Percentiles rank a stretch among this genome's conserved stretches.
phyloP scores from a whole-genome alignment of 2,113 vertebrate genomes.

The Pedetes capensis region DNA sequence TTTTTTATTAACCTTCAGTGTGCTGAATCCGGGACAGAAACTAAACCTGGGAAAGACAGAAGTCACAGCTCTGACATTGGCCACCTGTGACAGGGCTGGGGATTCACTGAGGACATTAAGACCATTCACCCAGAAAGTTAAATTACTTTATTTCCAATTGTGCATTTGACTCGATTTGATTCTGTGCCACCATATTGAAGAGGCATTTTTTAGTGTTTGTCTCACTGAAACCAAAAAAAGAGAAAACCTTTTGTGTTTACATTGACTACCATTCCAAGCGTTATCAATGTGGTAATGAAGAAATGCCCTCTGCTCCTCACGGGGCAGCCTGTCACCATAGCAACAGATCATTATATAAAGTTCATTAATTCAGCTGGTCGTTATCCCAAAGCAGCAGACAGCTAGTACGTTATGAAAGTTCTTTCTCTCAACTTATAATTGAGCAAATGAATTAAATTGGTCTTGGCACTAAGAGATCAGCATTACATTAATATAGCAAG shows the following conservation, averaged over 20 bases:
- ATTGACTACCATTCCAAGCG: background rate
- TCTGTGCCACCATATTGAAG: background rate
- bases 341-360: slow-evolving; percentile 61
- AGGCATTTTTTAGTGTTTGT: background rate
- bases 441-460: slow-evolving; percentile 46
- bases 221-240: background rate
- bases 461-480: background rate
- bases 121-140: background rate
- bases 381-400: slow-evolving; percentile 57
- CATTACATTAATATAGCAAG: background rate
- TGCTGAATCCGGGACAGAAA: background rate
- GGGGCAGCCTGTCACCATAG: slow-evolving; percentile 35
- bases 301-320: background rate
- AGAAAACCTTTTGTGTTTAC: slow-evolving; percentile 13
- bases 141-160: slow-evolving; percentile 26
- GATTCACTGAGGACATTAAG: background rate
- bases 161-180: background rate
- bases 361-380: slow-evolving; percentile 1
- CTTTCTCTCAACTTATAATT: slow-evolving; percentile 59
- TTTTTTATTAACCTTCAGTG: background rate
- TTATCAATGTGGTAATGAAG: slow-evolving; percentile 40
- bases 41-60: slow-evolving; percentile 1
- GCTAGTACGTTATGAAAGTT: background rate
- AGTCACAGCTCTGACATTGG: background rate
- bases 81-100: background rate